Conservation (phyloP, 2,113 vertebrate species). For the Rhineura floridana region DNA sequence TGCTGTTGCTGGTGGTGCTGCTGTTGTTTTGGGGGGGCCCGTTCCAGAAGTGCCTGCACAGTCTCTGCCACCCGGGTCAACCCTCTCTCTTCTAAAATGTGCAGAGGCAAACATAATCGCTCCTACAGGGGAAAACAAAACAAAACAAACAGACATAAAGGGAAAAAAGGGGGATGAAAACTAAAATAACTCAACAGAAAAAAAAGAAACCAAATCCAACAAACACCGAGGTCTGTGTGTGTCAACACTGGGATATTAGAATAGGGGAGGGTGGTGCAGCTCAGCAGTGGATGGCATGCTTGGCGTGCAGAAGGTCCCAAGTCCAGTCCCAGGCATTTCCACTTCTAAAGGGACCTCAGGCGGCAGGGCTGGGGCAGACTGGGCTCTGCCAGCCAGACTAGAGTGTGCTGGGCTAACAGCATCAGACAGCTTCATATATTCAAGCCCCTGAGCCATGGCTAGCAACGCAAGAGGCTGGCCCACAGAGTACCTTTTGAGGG, state of each 20-base stretch:
- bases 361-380: background rate
- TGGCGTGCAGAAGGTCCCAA: background rate
- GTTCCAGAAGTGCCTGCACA: slow-evolving; percentile 89
- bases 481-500: background rate
- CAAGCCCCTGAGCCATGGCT: background rate
- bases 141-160: slow-evolving; percentile 64
- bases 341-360: background rate
- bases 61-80: slow-evolving; percentile 93
- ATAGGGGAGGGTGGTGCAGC: background rate
- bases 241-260: slow-evolving; percentile 48
- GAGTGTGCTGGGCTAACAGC: background rate
- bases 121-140: slow-evolving; percentile 83
- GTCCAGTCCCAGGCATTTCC: background rate
- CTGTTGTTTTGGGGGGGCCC: slow-evolving; percentile 86
- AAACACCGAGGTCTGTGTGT: slow-evolving; percentile 20
- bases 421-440: background rate
- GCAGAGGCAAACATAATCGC: slow-evolving; percentile 95
- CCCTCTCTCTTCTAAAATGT: slow-evolving; percentile 98
- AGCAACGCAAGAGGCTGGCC: background rate
- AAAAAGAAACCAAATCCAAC: slow-evolving; percentile 55
- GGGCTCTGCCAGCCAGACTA: background rate
- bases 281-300: background rate
- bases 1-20: slow-evolving; percentile 38
- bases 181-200: slow-evolving; percentile 69
- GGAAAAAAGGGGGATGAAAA: slow-evolving; percentile 76